Evolutionary conservation across 2,797 vertebrate species (phyloP), one percentile per base, ranked within the genome.

Genomic region (Otus scops): DNA sequence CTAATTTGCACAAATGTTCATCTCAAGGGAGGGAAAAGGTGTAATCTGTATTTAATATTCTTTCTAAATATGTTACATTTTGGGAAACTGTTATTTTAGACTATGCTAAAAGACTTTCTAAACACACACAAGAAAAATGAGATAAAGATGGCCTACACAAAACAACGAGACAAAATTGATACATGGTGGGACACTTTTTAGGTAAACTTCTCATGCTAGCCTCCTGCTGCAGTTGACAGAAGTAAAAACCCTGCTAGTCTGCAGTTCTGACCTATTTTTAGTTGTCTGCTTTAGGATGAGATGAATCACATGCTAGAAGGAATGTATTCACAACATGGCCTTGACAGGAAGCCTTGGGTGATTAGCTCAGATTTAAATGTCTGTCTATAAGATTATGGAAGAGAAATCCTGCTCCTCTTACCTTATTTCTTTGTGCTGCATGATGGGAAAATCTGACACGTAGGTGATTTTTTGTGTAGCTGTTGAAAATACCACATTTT

Each of bases 201-300:
- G 38, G 34, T 57, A 64, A 93, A 7, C n/a, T 77, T 63, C 50
- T 92, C 34, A 38, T 82, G 22, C 26, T 75, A 67, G 32, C n/a
- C 10, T 64, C 24, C 59, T 76, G 22, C 20, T 77, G 36, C 28
- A 64, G 20, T 5, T 75, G 61, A 53, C 53, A 71, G 54, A 70
- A 75, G 43, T 28, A 77, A 84, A 95, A 88, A 12, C 5, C 11
- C 0, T 73, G 27, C 27, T 51, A 36, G 26, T 39, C 39, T 54
- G 27, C 27, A 67, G 11, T 39, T 85, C 54, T 83, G 8, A 71
- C 53, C 45, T 90, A 57, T 78, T 84, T 87, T 82, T 36, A 75
- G 36, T 68, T 86, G 61, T 73, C 88, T 94, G 50, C 61, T 94
- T 95, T 86, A 88, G 76, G 50, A 90, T 39, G 51, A 73, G 83